Conservation (phyloP, 2,888 invertebrate genomes). For the Creontiades dilutus region DNA sequence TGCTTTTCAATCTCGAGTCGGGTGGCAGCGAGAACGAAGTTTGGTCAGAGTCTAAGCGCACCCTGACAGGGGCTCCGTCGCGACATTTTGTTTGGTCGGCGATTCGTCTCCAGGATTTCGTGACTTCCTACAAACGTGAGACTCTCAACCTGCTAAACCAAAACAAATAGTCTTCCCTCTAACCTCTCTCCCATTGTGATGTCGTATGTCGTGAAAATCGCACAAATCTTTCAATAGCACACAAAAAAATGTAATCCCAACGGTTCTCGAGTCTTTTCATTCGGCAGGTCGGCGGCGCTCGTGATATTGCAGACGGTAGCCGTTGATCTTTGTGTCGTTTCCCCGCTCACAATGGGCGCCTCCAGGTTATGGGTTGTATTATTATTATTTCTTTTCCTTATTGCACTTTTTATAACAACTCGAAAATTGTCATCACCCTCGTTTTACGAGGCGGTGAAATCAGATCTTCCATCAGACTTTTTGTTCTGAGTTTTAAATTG, state of each 20-base stretch:
- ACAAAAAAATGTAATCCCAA: conserved; percentile 2
- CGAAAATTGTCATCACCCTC: neutral
- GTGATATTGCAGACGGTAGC: conserved; percentile 32
- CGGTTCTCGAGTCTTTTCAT: conserved; percentile 38
- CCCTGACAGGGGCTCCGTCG: neutral
- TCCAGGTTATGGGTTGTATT: neutral
- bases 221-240: conserved; percentile 10
- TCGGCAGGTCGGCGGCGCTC: neutral
- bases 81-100: conserved; percentile 16
- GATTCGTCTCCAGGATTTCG: neutral
- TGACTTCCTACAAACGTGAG: conserved; percentile 11
- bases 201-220: conserved; percentile 7
- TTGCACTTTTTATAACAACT: neutral
- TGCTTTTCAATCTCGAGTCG: neutral
- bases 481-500: neutral
- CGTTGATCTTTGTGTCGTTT: conserved; percentile 8
- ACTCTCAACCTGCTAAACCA: conserved; percentile 8
- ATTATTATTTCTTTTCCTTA: neutral
- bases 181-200: neutral
- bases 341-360: neutral
- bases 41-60: neutral
- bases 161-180: conserved; percentile 17
- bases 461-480: neutral
- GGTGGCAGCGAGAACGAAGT: neutral
- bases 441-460: neutral